Evolutionary conservation across 2,113 vertebrate genomes (phyloP), one percentile per base, ranked within the genome.

Genomic region (Osmerus mordax): DNA sequence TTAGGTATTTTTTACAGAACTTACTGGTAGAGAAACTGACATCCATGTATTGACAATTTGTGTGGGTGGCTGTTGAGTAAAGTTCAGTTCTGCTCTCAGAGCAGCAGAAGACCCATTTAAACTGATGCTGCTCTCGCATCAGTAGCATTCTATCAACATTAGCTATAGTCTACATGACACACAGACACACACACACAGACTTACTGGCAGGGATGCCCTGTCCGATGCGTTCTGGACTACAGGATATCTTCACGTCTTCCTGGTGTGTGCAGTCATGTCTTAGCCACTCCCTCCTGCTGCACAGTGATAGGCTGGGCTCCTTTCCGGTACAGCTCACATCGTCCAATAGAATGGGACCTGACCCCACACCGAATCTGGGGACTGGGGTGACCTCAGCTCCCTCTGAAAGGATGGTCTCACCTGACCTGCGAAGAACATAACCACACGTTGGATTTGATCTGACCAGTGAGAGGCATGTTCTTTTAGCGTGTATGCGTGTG

Each of bases 281-380:
- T 56, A 94, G 91, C 97, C 97, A 97, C 51, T 93, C 94, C 61
- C 85, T 84, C 75, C 78, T 88, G 25, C 88, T 90, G 70, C 97
- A 99, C 29, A 94, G 92, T 55, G 92, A 72, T 1, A 99, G 77
- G 29, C 90, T 83, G 1, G 91, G 83, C 78, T 99, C 97, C 84
- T 93, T 95, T 71, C 97, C 97, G 0, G 92, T 94, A 86, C 97
- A 99, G 84, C 85, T 93, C 77, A 99, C 93, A 8, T 96, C 95
- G 55, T 97, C 96, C 89, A 99, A 53, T 85, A 95, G 93, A 84
- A 97, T 95, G 23, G 93, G 93, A 78, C 93, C 93, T 0, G 81
- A 54, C 21, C 88, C 87, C 70, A 78, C 86, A 70, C 91, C 90
- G 1, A 91, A 93, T 62, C 79, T 87, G 21, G 78, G 79, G 18